phyloP scores from a whole-genome alignment of 2,113 vertebrate genomes.

The Propithecus coquereli region DNA sequence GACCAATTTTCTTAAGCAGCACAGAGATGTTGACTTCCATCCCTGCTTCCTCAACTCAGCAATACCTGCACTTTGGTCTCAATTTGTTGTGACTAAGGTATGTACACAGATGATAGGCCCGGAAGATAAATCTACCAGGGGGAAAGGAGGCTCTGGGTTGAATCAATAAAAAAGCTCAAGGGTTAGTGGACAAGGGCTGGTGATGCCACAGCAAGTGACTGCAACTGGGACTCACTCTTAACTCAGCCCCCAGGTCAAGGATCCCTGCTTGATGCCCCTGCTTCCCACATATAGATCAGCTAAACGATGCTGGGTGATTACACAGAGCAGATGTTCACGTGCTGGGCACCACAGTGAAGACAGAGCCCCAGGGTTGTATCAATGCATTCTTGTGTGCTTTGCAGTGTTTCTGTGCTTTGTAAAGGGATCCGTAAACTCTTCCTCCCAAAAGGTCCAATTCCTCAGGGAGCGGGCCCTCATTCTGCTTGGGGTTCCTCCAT shows the following conservation, averaged over 20 bases:
- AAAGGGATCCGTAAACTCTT: background rate
- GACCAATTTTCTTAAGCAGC: background rate
- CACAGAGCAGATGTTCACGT: background rate
- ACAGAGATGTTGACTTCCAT: background rate
- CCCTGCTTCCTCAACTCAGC: background rate
- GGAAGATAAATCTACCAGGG: background rate
- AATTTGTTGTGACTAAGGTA: background rate
- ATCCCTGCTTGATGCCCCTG: background rate
- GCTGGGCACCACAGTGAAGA: background rate
- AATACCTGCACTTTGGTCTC: background rate
- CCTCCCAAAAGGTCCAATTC: background rate
- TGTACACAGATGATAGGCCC: background rate
- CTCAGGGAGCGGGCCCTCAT: background rate
- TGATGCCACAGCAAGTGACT: background rate
- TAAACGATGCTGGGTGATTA: background rate
- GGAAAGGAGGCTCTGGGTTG: background rate
- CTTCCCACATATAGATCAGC: background rate
- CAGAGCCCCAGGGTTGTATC: background rate
- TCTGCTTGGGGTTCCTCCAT: background rate
- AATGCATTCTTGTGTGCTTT: background rate
- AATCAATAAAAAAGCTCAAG: background rate
- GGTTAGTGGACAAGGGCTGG: background rate
- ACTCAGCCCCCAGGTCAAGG: background rate
- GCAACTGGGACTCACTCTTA: background rate
- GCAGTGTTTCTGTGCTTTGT: background rate